Base-by-base conservation (phyloP, 2,797 vertebrate species). In the Scomberomorus guttatus region DNA sequence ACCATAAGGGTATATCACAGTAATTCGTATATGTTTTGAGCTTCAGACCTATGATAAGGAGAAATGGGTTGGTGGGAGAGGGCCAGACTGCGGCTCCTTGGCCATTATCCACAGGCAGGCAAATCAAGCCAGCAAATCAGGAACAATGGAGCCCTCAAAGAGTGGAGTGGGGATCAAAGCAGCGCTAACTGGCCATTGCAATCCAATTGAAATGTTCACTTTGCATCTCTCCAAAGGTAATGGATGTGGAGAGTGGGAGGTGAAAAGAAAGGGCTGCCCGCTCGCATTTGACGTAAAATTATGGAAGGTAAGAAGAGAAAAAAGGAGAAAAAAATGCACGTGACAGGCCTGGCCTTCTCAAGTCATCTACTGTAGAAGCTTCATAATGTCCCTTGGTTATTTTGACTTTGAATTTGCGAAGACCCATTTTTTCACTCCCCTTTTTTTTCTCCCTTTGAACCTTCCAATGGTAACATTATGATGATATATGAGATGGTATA, bases 121-220 rank as follows among this genome's bases (percentile, higher is more conserved):
- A 93, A 92, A 94, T 92, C 93, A 93, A 91, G 91, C 88, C 92
- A 94, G 94, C 87, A 93, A 95, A 95, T 94, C 93, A 95, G 91
- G 93, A 94, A 95, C 94, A 95, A 95, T 95, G 91, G 93, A 87
- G 89, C 89, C 93, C 94, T 95, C 94, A 93, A 91, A 95, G 89
- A 92, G 92, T 80, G 93, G 92, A 94, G 92, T 93, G 92, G 90
- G 92, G 93, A 96, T 96, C 94, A 96, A 96, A 96, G 94, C 92
- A 88, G 90, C 76, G 80, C 94, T 94, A 95, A 95, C 94, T 93
- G 94, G 93, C 94, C 95, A 95, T 94, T 93, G 95, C 94, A 95
- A 96, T 95, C 95, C 94, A 96, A 96, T 95, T 95, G 94, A 96
- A 96, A 95, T 94, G 94, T 94, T 95, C 95, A 94, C 94, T 92